These are phyloP conservation scores for Lasius platythorax DNA, from an alignment of 2,888 invertebrate species.

Conservation along the genomic window DNA sequence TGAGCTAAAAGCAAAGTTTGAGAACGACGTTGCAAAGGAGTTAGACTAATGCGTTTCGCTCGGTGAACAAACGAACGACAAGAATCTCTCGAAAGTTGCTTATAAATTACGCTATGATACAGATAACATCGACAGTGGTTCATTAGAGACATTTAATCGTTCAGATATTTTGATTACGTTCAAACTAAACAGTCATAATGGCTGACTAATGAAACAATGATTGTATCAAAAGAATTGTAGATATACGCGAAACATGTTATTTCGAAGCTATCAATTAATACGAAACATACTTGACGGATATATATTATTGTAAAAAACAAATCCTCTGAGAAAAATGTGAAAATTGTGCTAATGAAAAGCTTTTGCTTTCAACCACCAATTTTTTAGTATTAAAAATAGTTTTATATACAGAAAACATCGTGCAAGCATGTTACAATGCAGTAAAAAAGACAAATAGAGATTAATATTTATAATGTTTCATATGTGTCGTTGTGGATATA, in stretches of 20 bases:
- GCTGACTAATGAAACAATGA: slow-evolving; percentile 3
- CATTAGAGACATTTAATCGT: slow-evolving; percentile 32
- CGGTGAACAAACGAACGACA: slow-evolving; percentile 53
- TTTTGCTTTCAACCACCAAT: neutral
- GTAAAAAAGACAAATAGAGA: slow-evolving; percentile 5
- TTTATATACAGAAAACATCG: neutral
- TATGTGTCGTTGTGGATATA: neutral
- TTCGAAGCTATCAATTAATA: neutral
- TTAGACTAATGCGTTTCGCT: slow-evolving; percentile 69
- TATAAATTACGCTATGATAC: slow-evolving; percentile 63
- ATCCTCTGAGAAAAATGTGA: neutral
- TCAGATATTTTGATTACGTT: neutral
- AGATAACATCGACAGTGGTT: slow-evolving; percentile 20
- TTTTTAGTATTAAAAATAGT: neutral
- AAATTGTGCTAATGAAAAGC: neutral
- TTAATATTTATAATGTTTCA: slow-evolving; percentile 18
- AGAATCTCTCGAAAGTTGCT: slow-evolving; percentile 63
- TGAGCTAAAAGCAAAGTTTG: slow-evolving; percentile 75
- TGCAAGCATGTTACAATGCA: neutral
- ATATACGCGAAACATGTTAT: neutral
- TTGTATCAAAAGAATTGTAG: neutral
- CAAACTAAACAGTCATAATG: neutral
- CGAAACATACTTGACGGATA: neutral
- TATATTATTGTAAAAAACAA: neutral
- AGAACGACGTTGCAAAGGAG: slow-evolving; percentile 65